These are phyloP conservation scores for Hypomesus transpacificus DNA, from an alignment of 2,113 vertebrate genomes.

Conservation along the genomic window DNA sequence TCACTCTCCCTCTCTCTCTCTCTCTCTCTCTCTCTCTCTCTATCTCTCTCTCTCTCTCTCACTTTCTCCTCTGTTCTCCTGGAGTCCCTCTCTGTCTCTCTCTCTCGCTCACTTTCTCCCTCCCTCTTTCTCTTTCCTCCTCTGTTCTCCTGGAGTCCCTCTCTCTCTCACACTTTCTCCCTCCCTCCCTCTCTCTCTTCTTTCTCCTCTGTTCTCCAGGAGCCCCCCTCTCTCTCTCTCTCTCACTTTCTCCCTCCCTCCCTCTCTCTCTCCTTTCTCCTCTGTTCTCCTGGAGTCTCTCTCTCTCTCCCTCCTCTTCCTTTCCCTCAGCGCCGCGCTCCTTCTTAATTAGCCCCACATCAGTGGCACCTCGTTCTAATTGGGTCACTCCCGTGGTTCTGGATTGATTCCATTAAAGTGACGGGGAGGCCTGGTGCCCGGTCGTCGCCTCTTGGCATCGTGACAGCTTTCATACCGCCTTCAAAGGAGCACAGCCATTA, in stretches of 20 bases:
- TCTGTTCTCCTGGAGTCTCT: not conserved
- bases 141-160: no score
- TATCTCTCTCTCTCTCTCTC: not conserved
- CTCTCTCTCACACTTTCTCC: not conserved
- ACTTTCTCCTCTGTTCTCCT: not conserved
- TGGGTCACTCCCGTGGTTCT: conserved; percentile 24
- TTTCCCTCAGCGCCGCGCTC: not conserved
- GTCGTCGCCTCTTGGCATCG: conserved; percentile 37
- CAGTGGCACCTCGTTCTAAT: conserved; percentile 16
- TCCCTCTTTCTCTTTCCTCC: no score
- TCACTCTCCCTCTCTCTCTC: no score
- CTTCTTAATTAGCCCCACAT: conserved; percentile 7
- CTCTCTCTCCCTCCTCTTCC: not conserved
- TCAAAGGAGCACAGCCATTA: conserved; percentile 51
- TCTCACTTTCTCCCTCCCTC: no score
- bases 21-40: not conserved
- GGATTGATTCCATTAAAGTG: conserved; percentile 37
- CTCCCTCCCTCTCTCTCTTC: not conserved
- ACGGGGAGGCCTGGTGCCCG: conserved; percentile 24
- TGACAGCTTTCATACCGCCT: conserved; percentile 50
- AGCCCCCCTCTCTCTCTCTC: not conserved
- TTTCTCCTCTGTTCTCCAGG: not conserved
- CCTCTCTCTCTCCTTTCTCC: not conserved
- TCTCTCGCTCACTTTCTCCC: not conserved
- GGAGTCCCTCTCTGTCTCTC: not conserved